Evolutionary conservation across 2,888 invertebrate genomes (phyloP), one percentile per base, ranked within the genome.

Genomic region (Cremastinae sp.): DNA sequence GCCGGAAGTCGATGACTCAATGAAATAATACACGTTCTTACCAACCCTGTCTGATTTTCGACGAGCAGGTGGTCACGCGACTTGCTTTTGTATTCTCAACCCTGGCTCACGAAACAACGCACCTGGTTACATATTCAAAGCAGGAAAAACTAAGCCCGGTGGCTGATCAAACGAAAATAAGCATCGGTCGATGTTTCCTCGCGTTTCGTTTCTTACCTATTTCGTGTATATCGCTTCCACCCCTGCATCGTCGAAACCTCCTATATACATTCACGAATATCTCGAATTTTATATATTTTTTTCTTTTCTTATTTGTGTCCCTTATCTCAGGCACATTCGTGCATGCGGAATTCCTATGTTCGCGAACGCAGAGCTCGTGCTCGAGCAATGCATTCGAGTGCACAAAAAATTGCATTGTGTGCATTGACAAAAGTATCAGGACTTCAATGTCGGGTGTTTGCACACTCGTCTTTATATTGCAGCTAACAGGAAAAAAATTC

Each of bases 11-110:
- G 45, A 66, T 71, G 77, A 76, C 74, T 54, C 71, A 70, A 74
- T 79, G 38, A 49, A 72, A 61, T 43, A 43, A 43, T 68, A 58
- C 59, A 34, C 49, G 12, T 34, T 62, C 28, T 58, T 28, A 18
- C 14, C 47, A 22, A 58, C 65, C 58, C 64, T 34, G 51, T 70
- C 61, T 38, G 20, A 59, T 70, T 73, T 76, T 76, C 38, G 59
- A 53, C 45, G 18, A 78, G 77, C 79, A 78, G 78, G 79, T 78
- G 79, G 72, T 59, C 65, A 41, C 49, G 61, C 64, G 79, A 77
- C 61, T 73, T 74, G 74, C 38, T 76, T 79, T 68, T 2, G 28
- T 49, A 8, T 34, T 45, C 41, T 22, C 28, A 20, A 47, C 69
- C 69, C 66, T 43, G 53, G 22, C 28, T 3, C 28, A 5, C 2